Evolutionary conservation across 2,797 vertebrate species (phyloP).

Genomic region (Argya squamiceps): DNA sequence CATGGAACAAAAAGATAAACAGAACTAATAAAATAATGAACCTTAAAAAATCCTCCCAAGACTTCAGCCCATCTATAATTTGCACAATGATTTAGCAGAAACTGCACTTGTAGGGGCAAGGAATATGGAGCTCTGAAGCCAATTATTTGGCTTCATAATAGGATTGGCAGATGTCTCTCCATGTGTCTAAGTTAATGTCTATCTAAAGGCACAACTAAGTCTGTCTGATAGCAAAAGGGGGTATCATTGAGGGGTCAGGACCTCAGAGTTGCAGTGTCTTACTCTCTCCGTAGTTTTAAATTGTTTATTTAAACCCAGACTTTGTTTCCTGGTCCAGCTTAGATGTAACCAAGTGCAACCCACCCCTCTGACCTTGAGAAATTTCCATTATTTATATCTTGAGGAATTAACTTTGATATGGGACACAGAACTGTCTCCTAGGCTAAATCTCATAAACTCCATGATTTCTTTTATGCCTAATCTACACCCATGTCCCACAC

Average conservation of each 20-base stretch:
- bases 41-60: not conserved
- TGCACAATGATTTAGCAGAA: not conserved
- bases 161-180: not conserved
- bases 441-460: not conserved
- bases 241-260: not conserved
- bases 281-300: not conserved
- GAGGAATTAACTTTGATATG: not conserved
- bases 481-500: not conserved
- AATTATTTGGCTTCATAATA: not conserved
- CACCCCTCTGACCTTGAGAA: not conserved
- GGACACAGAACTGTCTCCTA: not conserved
- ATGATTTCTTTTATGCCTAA: not conserved
- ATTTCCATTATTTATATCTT: not conserved
- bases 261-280: not conserved
- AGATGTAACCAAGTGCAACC: not conserved
- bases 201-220: not conserved
- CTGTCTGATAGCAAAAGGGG: not conserved
- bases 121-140: not conserved
- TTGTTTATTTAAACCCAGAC: not conserved
- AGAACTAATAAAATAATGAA: not conserved
- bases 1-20: constrained; percentile 8
- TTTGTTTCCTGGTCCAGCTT: not conserved
- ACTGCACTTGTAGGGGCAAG: not conserved
- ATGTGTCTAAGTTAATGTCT: not conserved
- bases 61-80: not conserved